Conservation (phyloP, 2,888 invertebrate species). For the Philopedon plagiatum region DNA sequence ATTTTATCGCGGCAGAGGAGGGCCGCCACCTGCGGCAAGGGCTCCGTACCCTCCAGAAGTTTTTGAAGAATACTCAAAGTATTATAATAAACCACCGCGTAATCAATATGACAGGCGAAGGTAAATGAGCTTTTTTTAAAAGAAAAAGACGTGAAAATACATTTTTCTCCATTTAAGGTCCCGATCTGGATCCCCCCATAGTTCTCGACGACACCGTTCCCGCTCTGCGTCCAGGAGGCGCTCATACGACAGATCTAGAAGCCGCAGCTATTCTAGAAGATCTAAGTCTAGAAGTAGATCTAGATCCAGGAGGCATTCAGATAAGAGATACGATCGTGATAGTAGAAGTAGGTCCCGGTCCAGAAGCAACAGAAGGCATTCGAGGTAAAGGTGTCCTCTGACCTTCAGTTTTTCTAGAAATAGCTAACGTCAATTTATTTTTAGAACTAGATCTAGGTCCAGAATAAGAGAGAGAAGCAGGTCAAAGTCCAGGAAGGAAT, state of each 20-base stretch:
- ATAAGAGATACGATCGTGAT: slow-evolving; percentile 46
- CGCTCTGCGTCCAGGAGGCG: slow-evolving; percentile 50
- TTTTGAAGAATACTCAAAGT: slow-evolving; percentile 40
- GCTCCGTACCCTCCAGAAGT: slow-evolving; percentile 36
- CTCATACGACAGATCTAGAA: slow-evolving; percentile 53
- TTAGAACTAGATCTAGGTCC: slow-evolving; percentile 53
- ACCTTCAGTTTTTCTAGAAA: slow-evolving; percentile 27
- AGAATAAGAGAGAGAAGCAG: slow-evolving; percentile 45
- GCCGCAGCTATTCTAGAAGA: slow-evolving; percentile 49
- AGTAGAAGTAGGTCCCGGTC: slow-evolving; percentile 38
- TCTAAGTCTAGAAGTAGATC: slow-evolving; percentile 58
- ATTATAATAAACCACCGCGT: slow-evolving; percentile 7
- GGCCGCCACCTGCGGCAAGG: slow-evolving; percentile 4
- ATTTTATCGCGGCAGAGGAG: slow-evolving; percentile 24
- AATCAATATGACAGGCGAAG: slow-evolving; percentile 30
- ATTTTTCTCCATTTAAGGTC: no score
- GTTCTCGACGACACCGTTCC: slow-evolving; percentile 35
- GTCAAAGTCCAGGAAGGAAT: slow-evolving; percentile 41
- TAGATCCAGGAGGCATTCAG: slow-evolving; percentile 62
- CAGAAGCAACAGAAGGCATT: slow-evolving; percentile 39
- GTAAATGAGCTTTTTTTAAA: slow-evolving; percentile 14
- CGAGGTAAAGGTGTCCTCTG: slow-evolving; percentile 30
- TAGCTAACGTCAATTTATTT: no score
- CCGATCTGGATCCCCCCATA: slow-evolving; percentile 38
- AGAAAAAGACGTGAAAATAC: no score